Base-by-base conservation (phyloP, 35 echinoderm and acorn worm genomes). In the Patiria miniata region DNA sequence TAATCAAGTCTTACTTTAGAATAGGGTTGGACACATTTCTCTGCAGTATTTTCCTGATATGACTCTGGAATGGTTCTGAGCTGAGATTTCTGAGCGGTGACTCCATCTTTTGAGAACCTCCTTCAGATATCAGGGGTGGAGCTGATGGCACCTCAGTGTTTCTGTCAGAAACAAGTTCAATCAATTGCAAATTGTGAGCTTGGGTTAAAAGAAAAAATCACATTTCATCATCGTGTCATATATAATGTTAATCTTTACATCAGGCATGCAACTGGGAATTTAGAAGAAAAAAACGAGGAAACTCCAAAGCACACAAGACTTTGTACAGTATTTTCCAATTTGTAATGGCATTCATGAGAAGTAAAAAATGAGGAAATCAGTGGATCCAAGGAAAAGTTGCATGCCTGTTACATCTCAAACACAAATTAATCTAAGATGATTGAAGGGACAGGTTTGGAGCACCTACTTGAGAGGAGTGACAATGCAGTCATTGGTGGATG, bases 11-110 rank as follows among this genome's bases (percentile, higher is more conserved):
- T 91, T 77, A 97, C 95, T 79, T 93, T 34, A 97, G 77, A 2
- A 97, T 84, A 30, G 91, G 95, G 79, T 97, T 87, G 5, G 95
- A 93, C 32, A 86, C 37, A 8, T 79, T 90, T 12, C 95, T 83
- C 44, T 88, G 88, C 21, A 97, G 85, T 26, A 97, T 73, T 84
- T 78, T 78, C 57, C 84, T 87, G 73, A 97, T 93, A 21, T 85
- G 79, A 33, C 87, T 61, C 77, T 97, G 91, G 81, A 97, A 97
- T 42, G 95, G 85, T 50, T 94, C 88, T 34, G 79, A 57, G 34
- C 81, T 87, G 51, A 86, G 78, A 34, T 91, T 83, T 44, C 89
- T 80, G 37, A 88, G 77, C 0, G 89, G 85, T 78, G 95, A 93
- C 79, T 84, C 76, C 8, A 81, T 80, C 37, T 88, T 79, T 0